A percentile compares a stretch with the other conserved stretches of the same genome.
phyloP scores from a whole-genome alignment of 2,797 vertebrate species.

The Threskiornis aethiopicus region DNA sequence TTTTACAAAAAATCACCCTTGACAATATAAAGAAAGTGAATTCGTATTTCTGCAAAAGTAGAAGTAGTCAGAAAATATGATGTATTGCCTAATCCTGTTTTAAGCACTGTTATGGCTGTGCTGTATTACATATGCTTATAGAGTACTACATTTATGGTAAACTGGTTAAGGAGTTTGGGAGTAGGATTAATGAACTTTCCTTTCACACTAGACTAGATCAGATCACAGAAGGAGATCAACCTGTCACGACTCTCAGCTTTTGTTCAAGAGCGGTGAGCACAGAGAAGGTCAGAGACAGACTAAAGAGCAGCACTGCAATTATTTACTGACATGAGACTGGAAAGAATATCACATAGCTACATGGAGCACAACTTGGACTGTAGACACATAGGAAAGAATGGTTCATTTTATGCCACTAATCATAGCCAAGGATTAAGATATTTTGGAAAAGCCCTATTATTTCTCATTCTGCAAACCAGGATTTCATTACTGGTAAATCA shows the following conservation, averaged over 20 bases:
- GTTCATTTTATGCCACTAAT: conserved; percentile 55
- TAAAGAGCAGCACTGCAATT: conserved; percentile 15
- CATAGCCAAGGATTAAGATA: conserved; percentile 58
- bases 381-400: conserved; percentile 37
- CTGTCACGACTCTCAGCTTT: background rate
- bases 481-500: conserved; percentile 48
- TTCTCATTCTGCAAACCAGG: conserved; percentile 44
- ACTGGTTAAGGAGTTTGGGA: background rate
- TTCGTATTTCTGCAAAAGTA: background rate
- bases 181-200: conserved; percentile 1
- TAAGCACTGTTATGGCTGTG: conserved; percentile 13
- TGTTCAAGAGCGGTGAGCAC: background rate
- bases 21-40: background rate
- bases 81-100: background rate
- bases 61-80: background rate
- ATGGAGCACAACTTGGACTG: conserved; percentile 40
- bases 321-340: conserved; percentile 54
- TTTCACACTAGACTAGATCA: conserved; percentile 18
- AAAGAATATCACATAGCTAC: conserved; percentile 49
- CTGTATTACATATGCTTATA: background rate
- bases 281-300: conserved; percentile 7
- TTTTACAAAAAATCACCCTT: background rate
- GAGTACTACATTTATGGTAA: background rate
- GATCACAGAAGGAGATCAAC: conserved; percentile 4
- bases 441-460: conserved; percentile 60